Conservation (phyloP, 2,797 vertebrate species). For the Sebastes itinus region DNA sequence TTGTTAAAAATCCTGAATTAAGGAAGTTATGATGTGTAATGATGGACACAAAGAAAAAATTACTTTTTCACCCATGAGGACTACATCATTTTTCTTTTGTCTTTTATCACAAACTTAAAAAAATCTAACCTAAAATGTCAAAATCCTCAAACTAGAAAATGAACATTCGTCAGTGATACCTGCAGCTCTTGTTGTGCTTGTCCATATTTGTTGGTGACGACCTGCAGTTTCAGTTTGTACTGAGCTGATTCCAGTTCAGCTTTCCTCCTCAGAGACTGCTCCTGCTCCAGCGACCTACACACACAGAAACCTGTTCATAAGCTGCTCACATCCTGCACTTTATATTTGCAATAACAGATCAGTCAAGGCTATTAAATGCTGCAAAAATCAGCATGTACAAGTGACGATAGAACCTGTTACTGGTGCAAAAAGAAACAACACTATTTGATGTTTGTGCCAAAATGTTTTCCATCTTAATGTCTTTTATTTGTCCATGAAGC, state of each 20-base stretch:
- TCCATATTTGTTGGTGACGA: conserved; percentile 87
- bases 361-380: not conserved
- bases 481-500: not conserved
- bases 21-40: not conserved
- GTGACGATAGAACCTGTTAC: not conserved
- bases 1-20: not conserved
- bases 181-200: conserved; percentile 88
- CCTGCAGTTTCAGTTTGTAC: conserved; percentile 91
- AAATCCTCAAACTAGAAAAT: not conserved
- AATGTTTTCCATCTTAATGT: too few relatives aligned
- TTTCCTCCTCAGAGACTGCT: conserved; percentile 87
- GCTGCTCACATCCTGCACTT: not conserved
- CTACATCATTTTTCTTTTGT: not conserved
- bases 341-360: not conserved
- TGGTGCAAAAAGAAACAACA: not conserved
- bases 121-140: too few relatives aligned
- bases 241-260: conserved; percentile 93
- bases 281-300: conserved; percentile 87
- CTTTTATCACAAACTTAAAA: not conserved
- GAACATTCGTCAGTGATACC: conserved; percentile 60
- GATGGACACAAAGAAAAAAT: not conserved
- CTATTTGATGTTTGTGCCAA: not conserved
- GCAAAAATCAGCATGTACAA: too few relatives aligned
- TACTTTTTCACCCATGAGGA: not conserved
- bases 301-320: not conserved